Percentiles rank a stretch among this genome's conserved stretches.
phyloP scores from a whole-genome alignment of 2,888 invertebrate genomes.

The Hermaeophaga mercurialis region DNA sequence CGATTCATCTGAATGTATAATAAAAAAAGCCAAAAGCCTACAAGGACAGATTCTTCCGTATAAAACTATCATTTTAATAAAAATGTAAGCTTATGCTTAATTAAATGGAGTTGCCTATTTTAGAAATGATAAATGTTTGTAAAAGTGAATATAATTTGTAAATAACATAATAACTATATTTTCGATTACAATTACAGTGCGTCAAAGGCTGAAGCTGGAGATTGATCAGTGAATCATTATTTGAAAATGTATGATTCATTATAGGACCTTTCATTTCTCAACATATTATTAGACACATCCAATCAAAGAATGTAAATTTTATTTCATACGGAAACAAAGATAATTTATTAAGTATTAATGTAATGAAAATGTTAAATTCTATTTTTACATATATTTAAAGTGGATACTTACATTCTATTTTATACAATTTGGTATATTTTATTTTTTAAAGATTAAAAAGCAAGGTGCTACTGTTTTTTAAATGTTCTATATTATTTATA shows the following conservation, averaged over 20 bases:
- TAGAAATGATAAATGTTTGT: background rate
- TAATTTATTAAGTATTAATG: too few species aligned
- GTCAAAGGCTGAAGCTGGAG: constrained; percentile 9
- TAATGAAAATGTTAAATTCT: too few species aligned
- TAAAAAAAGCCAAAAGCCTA: constrained; percentile 28
- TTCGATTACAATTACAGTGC: constrained; percentile 7
- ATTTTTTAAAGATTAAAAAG: background rate
- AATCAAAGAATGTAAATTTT: background rate
- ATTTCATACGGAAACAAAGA: too few species aligned
- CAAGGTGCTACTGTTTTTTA: background rate
- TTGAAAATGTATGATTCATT: constrained; percentile 7
- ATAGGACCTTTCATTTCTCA: constrained; percentile 4
- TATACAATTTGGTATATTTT: too few species aligned
- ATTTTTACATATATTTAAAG: too few species aligned
- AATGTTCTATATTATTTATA: constrained; percentile 1
- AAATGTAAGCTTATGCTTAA: background rate
- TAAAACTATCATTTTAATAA: background rate
- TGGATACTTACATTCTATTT: too few species aligned
- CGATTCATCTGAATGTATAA: constrained; percentile 29
- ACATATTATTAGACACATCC: background rate
- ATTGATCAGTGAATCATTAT: constrained; percentile 11
- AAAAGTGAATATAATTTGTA: background rate
- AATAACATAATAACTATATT: constrained; percentile 2
- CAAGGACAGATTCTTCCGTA: constrained; percentile 7
- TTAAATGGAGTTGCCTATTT: background rate